Evolutionary conservation across 2,113 vertebrate species (phyloP).

Genomic region (Anarhynchus alexandrinus): DNA sequence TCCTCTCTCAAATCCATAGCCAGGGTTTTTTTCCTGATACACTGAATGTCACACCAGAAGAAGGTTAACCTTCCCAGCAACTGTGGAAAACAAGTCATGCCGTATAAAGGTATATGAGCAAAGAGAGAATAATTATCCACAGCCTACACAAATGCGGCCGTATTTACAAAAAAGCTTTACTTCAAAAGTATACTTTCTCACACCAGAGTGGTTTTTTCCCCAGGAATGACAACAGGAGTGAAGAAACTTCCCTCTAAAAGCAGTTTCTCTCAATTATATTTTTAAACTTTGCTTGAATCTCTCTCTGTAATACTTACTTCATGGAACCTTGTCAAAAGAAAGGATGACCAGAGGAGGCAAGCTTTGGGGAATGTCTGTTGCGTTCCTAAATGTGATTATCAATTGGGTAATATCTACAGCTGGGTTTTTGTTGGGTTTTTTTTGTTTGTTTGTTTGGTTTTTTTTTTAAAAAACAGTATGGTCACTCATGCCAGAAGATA

Average conservation of each 20-base stretch:
- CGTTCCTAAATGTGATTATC: background rate
- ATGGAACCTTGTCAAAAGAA: background rate
- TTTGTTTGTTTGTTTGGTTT: too few species aligned
- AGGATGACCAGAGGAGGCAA: background rate
- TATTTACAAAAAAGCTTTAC: background rate
- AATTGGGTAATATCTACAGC: background rate
- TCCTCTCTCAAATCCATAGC: background rate
- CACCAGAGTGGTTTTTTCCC: too few species aligned
- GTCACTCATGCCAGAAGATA: background rate
- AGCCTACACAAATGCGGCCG: background rate
- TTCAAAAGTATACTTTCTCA: background rate
- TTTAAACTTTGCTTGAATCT: background rate
- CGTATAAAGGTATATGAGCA: background rate
- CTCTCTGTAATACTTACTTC: background rate
- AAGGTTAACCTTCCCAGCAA: background rate
- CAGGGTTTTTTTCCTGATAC: background rate
- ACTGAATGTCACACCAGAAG: background rate
- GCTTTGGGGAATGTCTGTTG: background rate
- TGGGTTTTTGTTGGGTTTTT: too few species aligned
- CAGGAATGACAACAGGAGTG: background rate
- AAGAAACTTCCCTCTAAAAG: background rate
- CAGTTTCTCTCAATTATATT: background rate
- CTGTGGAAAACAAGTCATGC: background rate
- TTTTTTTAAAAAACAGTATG: background rate
- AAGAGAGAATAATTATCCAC: background rate